Base-by-base conservation (phyloP, 2,797 vertebrate genomes). In the Ptychadena robeensis region DNA sequence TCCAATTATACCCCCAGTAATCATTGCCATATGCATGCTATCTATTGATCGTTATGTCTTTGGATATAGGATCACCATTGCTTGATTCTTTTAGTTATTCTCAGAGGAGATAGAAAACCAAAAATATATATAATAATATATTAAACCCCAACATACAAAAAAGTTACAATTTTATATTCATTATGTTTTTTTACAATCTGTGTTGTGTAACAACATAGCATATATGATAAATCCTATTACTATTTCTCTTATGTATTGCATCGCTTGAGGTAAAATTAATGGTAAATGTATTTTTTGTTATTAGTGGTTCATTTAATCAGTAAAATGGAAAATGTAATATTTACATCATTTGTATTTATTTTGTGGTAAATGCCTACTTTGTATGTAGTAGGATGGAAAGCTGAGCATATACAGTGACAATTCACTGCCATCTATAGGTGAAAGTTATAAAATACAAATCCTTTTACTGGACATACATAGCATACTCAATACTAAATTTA, bases 341-440 rank as follows among this genome's bases (percentile, higher is more conserved):
- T 53, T 5, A 53, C 44, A 53, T 15, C 22, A 14, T 15, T 18
- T 44, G 12, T 44, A 18, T 44, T 2, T 0, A 53, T 53, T 53
- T 1, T 7, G 4, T 53, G 18, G 5, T 22, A 53, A 53, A 53
- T 53, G 44, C 5, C 5, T 44, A 15, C 18, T 15, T 15, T 15
- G 14, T 44, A 44, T 61, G 78, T 14, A 80, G 48, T 63, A 40
- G 68, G 53, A 77, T 72, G 40, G 61, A 38, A 83, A 73, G 38
- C 40, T 73, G 53, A 27, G 48, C 14, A 37, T 30, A 34, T 74
- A 84, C 34, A 57, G 27, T 75, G 70, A 69, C 77, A 80, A 69
- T 30, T 48, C 72, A 75, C 82, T 84, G 77, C 82, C 82, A 84
- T 84, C 82, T 80, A 84, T 74, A 44, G 82, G 82, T 22, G 10